Evolutionary conservation across 2,113 vertebrate species (phyloP).

Genomic region (Butorides virescens): DNA sequence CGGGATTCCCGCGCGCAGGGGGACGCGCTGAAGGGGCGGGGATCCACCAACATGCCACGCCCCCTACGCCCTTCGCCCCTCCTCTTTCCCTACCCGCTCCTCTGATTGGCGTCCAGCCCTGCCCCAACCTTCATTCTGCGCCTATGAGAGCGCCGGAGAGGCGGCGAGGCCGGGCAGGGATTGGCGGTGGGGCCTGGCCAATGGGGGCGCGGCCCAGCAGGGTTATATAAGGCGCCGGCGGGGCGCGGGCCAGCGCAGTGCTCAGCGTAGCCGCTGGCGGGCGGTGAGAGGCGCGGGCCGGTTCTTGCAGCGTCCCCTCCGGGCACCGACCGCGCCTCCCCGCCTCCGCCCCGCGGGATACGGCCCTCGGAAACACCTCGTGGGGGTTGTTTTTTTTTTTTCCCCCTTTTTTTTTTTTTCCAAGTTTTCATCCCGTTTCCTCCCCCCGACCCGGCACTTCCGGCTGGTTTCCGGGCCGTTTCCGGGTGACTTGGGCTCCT

Average conservation of each 20-base stretch:
- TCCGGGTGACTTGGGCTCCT: not conserved
- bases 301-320: not conserved
- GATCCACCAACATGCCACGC: fast-evolving
- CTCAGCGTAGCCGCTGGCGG: not conserved
- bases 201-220: not conserved
- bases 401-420: no score
- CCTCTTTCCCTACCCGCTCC: not conserved
- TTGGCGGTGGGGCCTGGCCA: not conserved
- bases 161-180: not conserved
- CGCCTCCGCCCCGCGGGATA: not conserved
- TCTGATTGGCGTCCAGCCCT: not conserved
- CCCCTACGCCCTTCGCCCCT: fast-evolving
- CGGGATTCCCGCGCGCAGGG: conserved; percentile 53
- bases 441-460: not conserved
- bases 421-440: not conserved
- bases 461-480: not conserved
- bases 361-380: not conserved
- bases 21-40: not conserved
- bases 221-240: not conserved
- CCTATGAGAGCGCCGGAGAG: not conserved
- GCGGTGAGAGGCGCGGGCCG: not conserved
- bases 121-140: fast-evolving
- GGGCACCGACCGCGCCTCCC: not conserved
- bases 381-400: no score
- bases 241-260: not conserved